Evolutionary conservation across 2,888 invertebrate genomes (phyloP), one percentile per base, ranked within the genome.

Genomic region (Drosophila rubida): DNA sequence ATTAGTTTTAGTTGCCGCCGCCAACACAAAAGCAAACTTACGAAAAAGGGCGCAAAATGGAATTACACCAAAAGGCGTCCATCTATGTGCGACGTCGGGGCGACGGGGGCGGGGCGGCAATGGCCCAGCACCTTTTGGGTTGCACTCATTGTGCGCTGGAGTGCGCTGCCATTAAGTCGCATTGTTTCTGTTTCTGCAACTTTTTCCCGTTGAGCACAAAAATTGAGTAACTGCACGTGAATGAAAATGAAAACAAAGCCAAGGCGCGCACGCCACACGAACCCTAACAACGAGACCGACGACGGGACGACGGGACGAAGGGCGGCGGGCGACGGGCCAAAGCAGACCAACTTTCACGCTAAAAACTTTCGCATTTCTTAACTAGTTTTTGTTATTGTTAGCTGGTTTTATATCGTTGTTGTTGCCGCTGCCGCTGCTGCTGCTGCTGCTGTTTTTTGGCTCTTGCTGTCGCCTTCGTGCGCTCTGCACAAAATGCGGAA

Each of bases 351-450:
- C 77, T 88, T 88, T 83, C 87, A 83, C 76, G 80, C 88, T 80
- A 74, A 88, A 85, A 87, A 88, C 85, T 88, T 85, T 88, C 73
- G 78, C 84, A 88, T 85, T 88, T 87, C 88, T 87, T 88, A 85
- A 88, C 87, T 87, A 84, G 87, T 87, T 87, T 84, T 87, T 88
- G 83, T 88, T 86, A 76, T 88, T 83, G 83, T 83, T 83, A 63
- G 61, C 59, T 65, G 67, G 51, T 59, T 74, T 77, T 64, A 58
- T 71, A 71, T 61, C 62, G 39, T 32, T 60, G 30, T 58, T 62
- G 50, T 11, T 63, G 35, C 39, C 37, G 48, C 23, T 50, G 55
- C 39, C 35, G 53, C 23, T 50, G 58, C 4, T 30, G 30, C 54
- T 62, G 49, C n/a, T 63, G 39, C 42, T 41, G 50, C 32, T 51